Evolutionary conservation across 2,113 vertebrate species (phyloP), one percentile per base, ranked within the genome.

Genomic region (Synchiropus splendidus): DNA sequence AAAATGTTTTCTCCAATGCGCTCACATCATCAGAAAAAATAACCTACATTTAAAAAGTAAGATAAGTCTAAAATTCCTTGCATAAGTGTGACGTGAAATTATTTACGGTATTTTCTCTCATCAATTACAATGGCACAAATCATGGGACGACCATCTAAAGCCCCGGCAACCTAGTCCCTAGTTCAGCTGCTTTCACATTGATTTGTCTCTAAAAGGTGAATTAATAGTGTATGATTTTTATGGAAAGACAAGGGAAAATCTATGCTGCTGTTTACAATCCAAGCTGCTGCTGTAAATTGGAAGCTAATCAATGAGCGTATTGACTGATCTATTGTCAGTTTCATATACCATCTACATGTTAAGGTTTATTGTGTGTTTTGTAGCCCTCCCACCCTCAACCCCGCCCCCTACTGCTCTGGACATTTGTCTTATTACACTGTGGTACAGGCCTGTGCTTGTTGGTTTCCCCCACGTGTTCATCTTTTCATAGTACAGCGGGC

Each of bases 191-290:
- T 27, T 27, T 27, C 21, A 12, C 64, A 79, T 79, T 43, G 76
- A 79, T 74, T 60, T 44, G 35, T 35, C 47, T 53, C 39, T 67
- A 52, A 74, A 67, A 59, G 45, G 62, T 74, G 61, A 79, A 70
- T 77, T 64, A 75, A 80, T 63, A 61, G 59, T 53, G 45, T 37
- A 38, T 63, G 61, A 54, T 37, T 58, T 78, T 78, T 76, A 77
- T 67, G 64, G 68, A 63, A 69, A 71, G 56, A 57, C 21, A 8
- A 27, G 21, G 61, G 77, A 80, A 71, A 75, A 83, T 83, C 80
- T 51, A 83, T 85, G 59, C 68, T 27, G 39, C 74, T 72, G 72
- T 83, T 79, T 78, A 77, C 71, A 74, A 66, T 50, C 70, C 62
- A 57, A 51, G 60, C 54, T 40, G 61, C 52, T 64, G 65, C 58